A percentile compares a stretch with the other conserved stretches of the same genome.
Conservation (phyloP, 2,797 vertebrate genomes). For the Siniperca scherzeri region DNA sequence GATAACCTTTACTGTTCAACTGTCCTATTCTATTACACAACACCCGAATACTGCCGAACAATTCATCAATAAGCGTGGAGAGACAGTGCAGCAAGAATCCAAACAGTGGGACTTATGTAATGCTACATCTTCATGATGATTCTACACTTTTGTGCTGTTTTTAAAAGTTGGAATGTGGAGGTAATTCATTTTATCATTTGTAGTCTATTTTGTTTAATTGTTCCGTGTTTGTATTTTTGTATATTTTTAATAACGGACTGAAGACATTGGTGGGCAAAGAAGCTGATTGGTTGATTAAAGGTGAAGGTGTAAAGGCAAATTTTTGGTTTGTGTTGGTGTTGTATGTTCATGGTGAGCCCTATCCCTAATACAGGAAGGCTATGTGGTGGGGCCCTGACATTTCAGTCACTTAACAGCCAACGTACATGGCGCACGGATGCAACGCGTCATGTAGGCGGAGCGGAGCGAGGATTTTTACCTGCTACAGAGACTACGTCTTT, state of each 20-base stretch:
- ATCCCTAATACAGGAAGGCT: not conserved
- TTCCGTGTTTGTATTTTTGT: slow-evolving; percentile 31
- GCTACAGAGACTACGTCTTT: too few species aligned
- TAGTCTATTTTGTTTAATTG: not conserved
- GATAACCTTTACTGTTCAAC: not conserved
- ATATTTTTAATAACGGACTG: slow-evolving; percentile 4
- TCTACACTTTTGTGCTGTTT: not conserved
- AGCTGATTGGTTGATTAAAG: slow-evolving; percentile 3
- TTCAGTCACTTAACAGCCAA: not conserved
- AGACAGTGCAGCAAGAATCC: not conserved
- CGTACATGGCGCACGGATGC: too few species aligned
- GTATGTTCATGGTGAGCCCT: not conserved
- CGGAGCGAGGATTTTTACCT: too few species aligned
- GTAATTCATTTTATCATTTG: not conserved
- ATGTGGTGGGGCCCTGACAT: not conserved
- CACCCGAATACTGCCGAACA: slow-evolving; percentile 4
- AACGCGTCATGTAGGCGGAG: too few species aligned
- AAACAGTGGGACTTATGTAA: not conserved
- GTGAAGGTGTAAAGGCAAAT: not conserved
- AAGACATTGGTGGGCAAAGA: not conserved
- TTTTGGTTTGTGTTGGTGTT: not conserved
- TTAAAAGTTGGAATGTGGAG: not conserved
- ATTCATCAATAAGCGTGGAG: not conserved
- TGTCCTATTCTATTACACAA: not conserved
- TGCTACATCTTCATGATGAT: not conserved